Evolutionary conservation across 1,140 invertebrate genomes (phyloP).

Genomic region (Arctopsyche grandis): DNA sequence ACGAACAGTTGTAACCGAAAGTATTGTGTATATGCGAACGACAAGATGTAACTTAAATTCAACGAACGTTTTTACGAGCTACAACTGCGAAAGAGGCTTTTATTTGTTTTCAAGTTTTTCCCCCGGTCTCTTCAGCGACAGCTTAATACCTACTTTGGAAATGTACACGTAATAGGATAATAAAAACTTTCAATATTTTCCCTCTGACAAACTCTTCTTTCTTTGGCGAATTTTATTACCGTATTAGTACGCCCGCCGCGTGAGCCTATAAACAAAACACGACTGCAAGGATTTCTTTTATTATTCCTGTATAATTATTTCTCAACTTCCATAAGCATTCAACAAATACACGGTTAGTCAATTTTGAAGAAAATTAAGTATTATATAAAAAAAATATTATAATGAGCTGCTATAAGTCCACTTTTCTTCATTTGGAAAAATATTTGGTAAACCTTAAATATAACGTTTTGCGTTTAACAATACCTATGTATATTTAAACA

Average conservation of each 20-base stretch:
- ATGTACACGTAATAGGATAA: conserved; percentile 41
- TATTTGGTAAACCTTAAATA: too few relatives aligned
- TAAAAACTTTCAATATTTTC: conserved; percentile 36
- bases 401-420: too few relatives aligned
- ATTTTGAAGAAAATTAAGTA: too few relatives aligned
- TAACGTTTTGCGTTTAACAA: too few relatives aligned
- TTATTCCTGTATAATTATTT: neutral
- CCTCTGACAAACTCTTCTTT: conserved; percentile 11
- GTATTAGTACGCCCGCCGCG: conserved; percentile 18
- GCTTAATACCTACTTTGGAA: conserved; percentile 29
- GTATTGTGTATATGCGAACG: neutral
- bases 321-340: too few relatives aligned
- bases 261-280: neutral
- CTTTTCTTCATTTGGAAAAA: too few relatives aligned
- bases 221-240: conserved; percentile 18
- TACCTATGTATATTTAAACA: too few relatives aligned
- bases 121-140: neutral
- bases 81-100: conserved; percentile 35
- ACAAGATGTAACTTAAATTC: conserved; percentile 26
- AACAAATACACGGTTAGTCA: too few relatives aligned
- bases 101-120: conserved; percentile 37
- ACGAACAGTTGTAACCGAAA: neutral
- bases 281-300: neutral
- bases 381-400: too few relatives aligned
- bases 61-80: conserved; percentile 34